Conservation (phyloP, 2,888 invertebrate genomes). For the Acanthosepion pharaonis region DNA sequence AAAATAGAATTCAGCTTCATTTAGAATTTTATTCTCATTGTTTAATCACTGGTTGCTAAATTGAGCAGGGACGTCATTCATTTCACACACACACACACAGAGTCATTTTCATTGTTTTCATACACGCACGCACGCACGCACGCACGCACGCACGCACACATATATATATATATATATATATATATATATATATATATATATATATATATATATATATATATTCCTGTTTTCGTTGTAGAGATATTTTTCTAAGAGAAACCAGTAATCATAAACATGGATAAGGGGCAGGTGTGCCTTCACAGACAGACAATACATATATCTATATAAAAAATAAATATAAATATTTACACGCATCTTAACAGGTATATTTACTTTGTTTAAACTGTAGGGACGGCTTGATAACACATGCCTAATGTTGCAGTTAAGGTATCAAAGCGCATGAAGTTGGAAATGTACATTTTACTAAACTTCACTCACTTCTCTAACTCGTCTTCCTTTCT, state of each 20-base stretch:
- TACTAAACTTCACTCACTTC: not conserved
- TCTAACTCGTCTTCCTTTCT: not conserved
- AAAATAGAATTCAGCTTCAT: no score
- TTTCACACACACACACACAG: no score
- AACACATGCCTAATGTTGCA: not conserved
- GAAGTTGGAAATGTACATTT: not conserved
- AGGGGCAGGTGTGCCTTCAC: not conserved
- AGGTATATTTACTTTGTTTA: not conserved
- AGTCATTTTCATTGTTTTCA: no score
- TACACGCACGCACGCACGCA: no score
- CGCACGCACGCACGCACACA: no score
- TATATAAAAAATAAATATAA: no score
- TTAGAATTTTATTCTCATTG: no score
- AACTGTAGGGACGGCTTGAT: not conserved
- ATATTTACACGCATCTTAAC: not conserved
- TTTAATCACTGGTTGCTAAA: no score
- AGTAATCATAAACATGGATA: not conserved
- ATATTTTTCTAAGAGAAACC: not conserved
- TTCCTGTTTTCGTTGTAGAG: not conserved
- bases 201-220: not conserved
- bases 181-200: no score
- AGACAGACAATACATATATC: not conserved
- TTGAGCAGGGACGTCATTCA: no score
- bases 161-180: no score
- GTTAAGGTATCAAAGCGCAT: constrained; percentile 7